phyloP scores from a whole-genome alignment of 92 coral and sea anemone genomes.

The Micromussa lordhowensis region DNA sequence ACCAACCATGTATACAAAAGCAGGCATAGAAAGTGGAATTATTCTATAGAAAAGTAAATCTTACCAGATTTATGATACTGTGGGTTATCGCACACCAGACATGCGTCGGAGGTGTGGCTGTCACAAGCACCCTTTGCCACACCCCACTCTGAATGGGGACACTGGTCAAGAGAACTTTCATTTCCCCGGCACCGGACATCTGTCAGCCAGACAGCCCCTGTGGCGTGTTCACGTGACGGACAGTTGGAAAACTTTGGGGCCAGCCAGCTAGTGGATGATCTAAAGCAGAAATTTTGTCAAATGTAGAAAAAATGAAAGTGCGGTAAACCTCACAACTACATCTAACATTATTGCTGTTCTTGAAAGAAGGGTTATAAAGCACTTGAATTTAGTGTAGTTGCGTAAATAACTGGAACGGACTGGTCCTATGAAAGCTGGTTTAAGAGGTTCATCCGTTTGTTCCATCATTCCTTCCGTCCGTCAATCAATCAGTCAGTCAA shows the following conservation, averaged over 20 bases:
- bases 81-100: constrained; percentile 33
- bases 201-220: constrained; percentile 36
- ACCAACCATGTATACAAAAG: background rate
- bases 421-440: too few species aligned
- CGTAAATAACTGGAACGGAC: too few species aligned
- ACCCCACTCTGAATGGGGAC: constrained; percentile 41
- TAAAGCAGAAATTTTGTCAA: background rate
- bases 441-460: too few species aligned
- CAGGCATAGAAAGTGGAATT: too few species aligned
- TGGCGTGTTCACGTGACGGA: constrained; percentile 17
- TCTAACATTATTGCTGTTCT: too few species aligned
- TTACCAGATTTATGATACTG: constrained; percentile 24
- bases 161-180: constrained; percentile 59
- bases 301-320: too few species aligned
- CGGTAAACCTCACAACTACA: background rate
- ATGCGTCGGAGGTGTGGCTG: constrained; percentile 22
- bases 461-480: background rate
- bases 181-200: constrained; percentile 46
- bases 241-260: constrained; percentile 33
- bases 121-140: background rate
- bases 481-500: background rate
- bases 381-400: too few species aligned
- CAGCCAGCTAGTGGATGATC: constrained; percentile 23
- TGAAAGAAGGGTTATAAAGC: background rate
- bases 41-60: background rate